Evolutionary conservation across 2,888 invertebrate genomes (phyloP).

Genomic region (Mesochorus sp.): DNA sequence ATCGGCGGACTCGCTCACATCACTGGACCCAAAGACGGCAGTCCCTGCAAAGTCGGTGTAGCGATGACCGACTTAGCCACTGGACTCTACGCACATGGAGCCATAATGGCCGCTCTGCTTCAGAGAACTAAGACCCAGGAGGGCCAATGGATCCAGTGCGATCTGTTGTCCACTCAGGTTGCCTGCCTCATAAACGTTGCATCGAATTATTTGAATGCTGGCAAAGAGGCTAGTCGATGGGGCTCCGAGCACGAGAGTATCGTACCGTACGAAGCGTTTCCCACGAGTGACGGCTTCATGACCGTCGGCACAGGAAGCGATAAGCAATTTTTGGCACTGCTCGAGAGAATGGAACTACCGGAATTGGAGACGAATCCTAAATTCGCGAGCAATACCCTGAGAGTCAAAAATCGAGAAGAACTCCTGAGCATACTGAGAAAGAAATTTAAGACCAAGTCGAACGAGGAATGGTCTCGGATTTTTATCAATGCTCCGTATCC

Average conservation of each 20-base stretch:
- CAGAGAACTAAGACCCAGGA: slow-evolving; percentile 89
- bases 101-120: slow-evolving; percentile 94
- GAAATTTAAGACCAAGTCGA: slow-evolving; percentile 86
- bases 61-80: slow-evolving; percentile 97
- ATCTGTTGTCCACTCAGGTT: slow-evolving; percentile 96
- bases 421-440: slow-evolving; percentile 86
- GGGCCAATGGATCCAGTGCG: slow-evolving; percentile 97
- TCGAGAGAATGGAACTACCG: slow-evolving; percentile 85
- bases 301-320: slow-evolving; percentile 95
- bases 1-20: slow-evolving; percentile 94
- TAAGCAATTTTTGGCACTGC: slow-evolving; percentile 89
- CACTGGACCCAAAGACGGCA: slow-evolving; percentile 92
- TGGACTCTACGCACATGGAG: slow-evolving; percentile 96
- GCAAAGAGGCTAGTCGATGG: slow-evolving; percentile 89
- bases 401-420: slow-evolving; percentile 90
- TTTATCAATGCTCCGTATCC: slow-evolving; percentile 92
- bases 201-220: slow-evolving; percentile 94
- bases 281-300: slow-evolving; percentile 91
- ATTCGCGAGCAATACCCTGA: slow-evolving; percentile 88
- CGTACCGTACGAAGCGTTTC: slow-evolving; percentile 96
- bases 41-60: slow-evolving; percentile 95
- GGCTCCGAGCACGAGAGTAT: slow-evolving; percentile 98
- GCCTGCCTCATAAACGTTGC: slow-evolving; percentile 94
- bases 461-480: slow-evolving; percentile 88
- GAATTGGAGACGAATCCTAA: slow-evolving; percentile 86